Evolutionary conservation across 2,113 vertebrate species (phyloP).

Genomic region (Triplophysa tibetana): DNA sequence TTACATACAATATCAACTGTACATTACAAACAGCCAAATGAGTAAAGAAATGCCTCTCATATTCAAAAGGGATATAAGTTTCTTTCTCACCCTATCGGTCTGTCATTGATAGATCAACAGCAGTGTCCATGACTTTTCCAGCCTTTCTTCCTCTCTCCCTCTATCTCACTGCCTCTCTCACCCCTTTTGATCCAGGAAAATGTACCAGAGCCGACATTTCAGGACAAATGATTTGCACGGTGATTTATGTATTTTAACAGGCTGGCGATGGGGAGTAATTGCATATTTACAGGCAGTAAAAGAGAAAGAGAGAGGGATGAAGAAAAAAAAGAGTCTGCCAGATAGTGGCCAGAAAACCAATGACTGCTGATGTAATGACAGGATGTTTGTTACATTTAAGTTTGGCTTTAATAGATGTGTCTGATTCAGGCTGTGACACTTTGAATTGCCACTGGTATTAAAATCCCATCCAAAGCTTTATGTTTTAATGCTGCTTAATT

Average conservation of each 20-base stretch:
- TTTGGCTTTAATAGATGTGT: constrained; percentile 65
- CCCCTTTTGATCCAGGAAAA: constrained; percentile 50
- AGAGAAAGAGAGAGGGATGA: not conserved
- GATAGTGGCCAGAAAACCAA: constrained; percentile 50
- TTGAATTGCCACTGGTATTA: constrained; percentile 68
- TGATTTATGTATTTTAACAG: constrained; percentile 58
- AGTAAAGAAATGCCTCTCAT: not conserved
- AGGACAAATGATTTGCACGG: constrained; percentile 62
- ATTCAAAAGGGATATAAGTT: not conserved
- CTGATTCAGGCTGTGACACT: constrained; percentile 61
- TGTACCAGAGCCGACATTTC: constrained; percentile 53
- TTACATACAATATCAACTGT: not conserved
- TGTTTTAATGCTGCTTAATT: constrained; percentile 59
- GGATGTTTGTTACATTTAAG: constrained; percentile 62
- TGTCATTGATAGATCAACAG: not conserved
- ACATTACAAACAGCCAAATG: not conserved
- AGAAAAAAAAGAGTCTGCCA: constrained; percentile 12
- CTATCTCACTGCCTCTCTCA: constrained; percentile 12
- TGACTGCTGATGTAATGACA: constrained; percentile 59
- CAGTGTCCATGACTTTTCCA: not conserved
- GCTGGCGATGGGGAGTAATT: constrained; percentile 53
- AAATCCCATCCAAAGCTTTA: constrained; percentile 62
- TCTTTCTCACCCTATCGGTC: not conserved
- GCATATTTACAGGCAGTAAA: constrained; percentile 52
- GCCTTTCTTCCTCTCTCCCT: not conserved